These are phyloP conservation scores for Drosophila busckii DNA, from an alignment of 1,140 invertebrate species.

Conservation along the genomic window DNA sequence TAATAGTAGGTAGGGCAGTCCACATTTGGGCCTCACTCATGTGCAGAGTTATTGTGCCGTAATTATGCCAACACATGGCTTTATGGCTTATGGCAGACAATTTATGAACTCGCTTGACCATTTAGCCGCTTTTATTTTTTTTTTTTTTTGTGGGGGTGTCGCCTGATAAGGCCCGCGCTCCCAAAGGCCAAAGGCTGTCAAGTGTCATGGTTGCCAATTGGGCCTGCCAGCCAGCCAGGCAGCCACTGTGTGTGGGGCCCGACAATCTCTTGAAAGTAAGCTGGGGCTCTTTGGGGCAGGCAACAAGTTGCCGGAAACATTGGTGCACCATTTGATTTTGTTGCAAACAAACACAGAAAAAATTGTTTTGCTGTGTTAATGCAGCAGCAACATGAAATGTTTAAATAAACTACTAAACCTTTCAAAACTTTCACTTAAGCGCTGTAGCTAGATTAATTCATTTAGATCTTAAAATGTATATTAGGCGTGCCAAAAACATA, in stretches of 20 bases:
- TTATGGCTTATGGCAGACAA: conserved; percentile 52
- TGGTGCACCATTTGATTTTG: background rate
- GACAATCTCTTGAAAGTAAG: conserved; percentile 33
- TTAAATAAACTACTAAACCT: no score
- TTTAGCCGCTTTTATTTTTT: conserved; percentile 35
- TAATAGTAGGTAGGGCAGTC: conserved; percentile 72
- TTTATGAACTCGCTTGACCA: conserved; percentile 69
- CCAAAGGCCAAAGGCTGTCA: conserved; percentile 73
- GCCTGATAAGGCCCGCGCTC: conserved; percentile 69
- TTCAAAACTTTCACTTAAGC: no score
- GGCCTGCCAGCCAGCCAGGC: no score
- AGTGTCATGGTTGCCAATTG: conserved; percentile 58
- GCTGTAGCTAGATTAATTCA: no score
- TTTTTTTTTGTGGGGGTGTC: no score
- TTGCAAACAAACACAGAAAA: background rate
- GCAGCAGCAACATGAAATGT: no score
- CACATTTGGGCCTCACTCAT: conserved; percentile 66
- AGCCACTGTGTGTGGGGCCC: conserved; percentile 19
- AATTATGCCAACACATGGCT: conserved; percentile 74
- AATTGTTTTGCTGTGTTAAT: no score
- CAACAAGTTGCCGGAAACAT: conserved; percentile 17
- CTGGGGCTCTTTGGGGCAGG: background rate
- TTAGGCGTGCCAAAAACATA: no score
- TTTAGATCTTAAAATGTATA: no score
- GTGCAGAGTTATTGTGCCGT: conserved; percentile 47